Evolutionary conservation across 2,113 vertebrate species (phyloP), one percentile per base, ranked within the genome.

Genomic region (Mirounga angustirostris): DNA sequence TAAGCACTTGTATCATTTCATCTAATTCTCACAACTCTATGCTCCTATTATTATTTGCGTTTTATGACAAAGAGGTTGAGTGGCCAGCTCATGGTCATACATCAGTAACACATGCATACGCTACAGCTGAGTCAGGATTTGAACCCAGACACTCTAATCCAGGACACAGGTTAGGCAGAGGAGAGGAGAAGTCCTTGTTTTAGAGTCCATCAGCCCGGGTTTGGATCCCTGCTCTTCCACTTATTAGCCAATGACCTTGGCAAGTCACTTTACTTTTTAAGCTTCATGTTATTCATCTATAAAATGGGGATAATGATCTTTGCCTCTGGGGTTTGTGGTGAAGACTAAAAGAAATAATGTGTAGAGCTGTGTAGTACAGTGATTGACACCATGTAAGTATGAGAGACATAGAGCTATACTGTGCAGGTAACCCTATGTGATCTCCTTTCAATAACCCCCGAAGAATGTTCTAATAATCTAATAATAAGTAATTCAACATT

Each of bases 261-360:
- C 61, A 86, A 86, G 24, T 79, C 67, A 59, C 24, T 87, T 97
- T n/a, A 46, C 28, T 92, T 97, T 36, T 89, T 80, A 92, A 76
- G 18, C 7, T 52, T 88, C 63, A 50, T 28, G 19, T 43, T 63
- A 33, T 89, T 67, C 4, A 87, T 81, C 67, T 54, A 28, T 71
- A 43, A 89, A 94, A 92, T 40, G 43, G 59, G 18, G 11, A 52
- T 36, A 58, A 43, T 58, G n/a, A 56, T 56, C 36, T 21, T 79
- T 67, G 33, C 7, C 52, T 84, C 22, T 67, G 1, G 59, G 33
- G 24, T 73, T 91, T 91, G 76, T 61, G 9, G 28, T 33, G 43
- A 80, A 92, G 40, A 65, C 18, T 73, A 36, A 92, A 30, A 65
- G 79, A 85, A 22, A 28, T 19, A 18, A 18, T n/a, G 58, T 28